A percentile compares a stretch with the other conserved stretches of the same genome.
Conservation (phyloP, 2,113 vertebrate genomes). For the Gallinago media region DNA sequence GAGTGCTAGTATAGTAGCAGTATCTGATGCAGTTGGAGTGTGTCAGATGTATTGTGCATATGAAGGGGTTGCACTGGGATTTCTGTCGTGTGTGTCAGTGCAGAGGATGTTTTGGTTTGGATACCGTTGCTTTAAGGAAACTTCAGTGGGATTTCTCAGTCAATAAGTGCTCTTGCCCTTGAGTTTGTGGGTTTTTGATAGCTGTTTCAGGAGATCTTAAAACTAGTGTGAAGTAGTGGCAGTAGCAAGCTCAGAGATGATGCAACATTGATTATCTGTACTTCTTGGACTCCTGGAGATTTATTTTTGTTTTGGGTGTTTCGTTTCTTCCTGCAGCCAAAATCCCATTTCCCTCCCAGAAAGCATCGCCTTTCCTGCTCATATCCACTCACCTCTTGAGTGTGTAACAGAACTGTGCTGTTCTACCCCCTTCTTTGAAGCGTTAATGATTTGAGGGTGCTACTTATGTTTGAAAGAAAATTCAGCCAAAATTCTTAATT, state of each 20-base stretch:
- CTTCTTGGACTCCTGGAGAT: neutral
- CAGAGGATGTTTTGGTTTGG: neutral
- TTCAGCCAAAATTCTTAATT: neutral
- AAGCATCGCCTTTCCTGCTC: neutral
- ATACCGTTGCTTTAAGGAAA: neutral
- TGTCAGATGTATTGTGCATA: neutral
- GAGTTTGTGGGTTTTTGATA: neutral
- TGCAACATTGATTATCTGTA: neutral
- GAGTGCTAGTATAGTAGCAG: neutral
- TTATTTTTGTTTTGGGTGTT: neutral
- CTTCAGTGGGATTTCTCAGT: neutral
- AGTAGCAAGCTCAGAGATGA: neutral
- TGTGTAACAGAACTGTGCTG: neutral
- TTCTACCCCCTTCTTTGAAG: neutral
- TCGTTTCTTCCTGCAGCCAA: neutral
- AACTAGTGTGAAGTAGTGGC: neutral
- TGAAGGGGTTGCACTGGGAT: neutral
- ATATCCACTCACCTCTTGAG: rapidly evolving
- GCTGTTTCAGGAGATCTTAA: rapidly evolving
- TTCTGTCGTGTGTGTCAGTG: neutral
- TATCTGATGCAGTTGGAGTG: neutral
- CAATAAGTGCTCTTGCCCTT: neutral
- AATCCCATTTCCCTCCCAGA: neutral
- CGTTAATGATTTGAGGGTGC: neutral
- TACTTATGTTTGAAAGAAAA: neutral